Evolutionary conservation across 2,113 vertebrate species (phyloP).

Genomic region (Dicaeum eximium): DNA sequence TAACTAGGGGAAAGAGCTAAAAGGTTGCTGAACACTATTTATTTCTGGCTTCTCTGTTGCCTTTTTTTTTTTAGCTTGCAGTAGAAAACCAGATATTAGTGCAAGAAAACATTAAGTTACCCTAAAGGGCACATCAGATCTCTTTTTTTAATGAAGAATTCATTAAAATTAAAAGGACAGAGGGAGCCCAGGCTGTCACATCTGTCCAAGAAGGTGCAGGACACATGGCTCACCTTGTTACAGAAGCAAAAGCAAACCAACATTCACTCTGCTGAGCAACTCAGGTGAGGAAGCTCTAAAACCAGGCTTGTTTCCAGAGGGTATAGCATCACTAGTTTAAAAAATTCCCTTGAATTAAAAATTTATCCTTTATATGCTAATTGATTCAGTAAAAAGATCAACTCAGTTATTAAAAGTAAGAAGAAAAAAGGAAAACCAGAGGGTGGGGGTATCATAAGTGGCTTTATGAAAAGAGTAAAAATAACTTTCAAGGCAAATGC

Average conservation of each 20-base stretch:
- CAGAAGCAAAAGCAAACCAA: background rate
- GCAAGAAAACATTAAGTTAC: background rate
- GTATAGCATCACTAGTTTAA: background rate
- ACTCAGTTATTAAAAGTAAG: background rate
- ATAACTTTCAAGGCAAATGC: background rate
- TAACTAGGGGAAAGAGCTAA: background rate
- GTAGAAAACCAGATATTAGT: background rate
- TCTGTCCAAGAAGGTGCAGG: background rate
- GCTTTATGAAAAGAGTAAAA: background rate
- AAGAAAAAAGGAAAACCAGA: background rate
- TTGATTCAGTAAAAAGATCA: conserved; percentile 27
- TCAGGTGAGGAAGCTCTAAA: background rate
- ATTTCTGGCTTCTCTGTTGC: background rate
- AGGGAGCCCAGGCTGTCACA: background rate
- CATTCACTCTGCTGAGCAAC: background rate
- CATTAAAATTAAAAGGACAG: conserved; percentile 9
- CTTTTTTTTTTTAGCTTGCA: background rate
- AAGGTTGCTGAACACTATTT: background rate
- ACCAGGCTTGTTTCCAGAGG: conserved; percentile 12
- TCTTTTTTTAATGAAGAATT: background rate
- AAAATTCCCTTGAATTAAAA: conserved; percentile 40
- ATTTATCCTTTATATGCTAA: conserved; percentile 51
- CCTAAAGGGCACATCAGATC: background rate
- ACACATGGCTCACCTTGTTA: background rate
- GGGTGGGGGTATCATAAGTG: background rate